These are phyloP conservation scores for Aplochiton taeniatus DNA, from an alignment of 2,797 vertebrate species.

Conservation along the genomic window DNA sequence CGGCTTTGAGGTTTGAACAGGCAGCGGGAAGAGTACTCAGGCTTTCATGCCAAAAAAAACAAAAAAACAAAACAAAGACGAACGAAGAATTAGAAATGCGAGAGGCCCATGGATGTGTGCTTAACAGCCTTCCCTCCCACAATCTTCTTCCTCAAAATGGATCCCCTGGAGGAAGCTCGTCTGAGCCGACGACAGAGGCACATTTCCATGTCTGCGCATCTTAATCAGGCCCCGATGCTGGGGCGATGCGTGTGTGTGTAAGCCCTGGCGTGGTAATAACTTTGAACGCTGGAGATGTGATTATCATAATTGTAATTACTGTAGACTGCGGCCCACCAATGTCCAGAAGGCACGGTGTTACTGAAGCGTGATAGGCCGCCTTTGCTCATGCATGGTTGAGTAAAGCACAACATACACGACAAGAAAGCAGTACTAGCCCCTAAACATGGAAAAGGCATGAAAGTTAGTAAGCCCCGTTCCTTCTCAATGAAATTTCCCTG, in stretches of 20 bases:
- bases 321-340: constrained; percentile 7
- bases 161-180: constrained; percentile 23
- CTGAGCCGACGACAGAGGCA: constrained; percentile 31
- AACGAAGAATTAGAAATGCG: constrained; percentile 9
- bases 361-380: not conserved
- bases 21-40: constrained; percentile 26
- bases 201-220: constrained; percentile 34
- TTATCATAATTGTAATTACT: constrained; percentile 38
- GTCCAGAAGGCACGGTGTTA: too few relatives aligned
- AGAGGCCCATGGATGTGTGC: constrained; percentile 9
- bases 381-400: too few relatives aligned
- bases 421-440: too few relatives aligned
- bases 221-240: constrained; percentile 30
- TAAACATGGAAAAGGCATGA: too few relatives aligned
- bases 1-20: constrained; percentile 43
- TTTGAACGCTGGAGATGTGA: constrained; percentile 21
- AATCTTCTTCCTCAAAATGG: constrained; percentile 14
- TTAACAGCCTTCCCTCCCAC: not conserved
- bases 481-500: too few relatives aligned
- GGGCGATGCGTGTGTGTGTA: constrained; percentile 17
- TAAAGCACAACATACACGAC: too few relatives aligned
- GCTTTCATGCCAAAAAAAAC: constrained; percentile 27
- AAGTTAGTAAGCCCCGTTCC: too few relatives aligned
- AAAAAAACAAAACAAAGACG: not conserved
- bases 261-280: constrained; percentile 6